Evolutionary conservation across 2,113 vertebrate genomes (phyloP).

Genomic region (Climacteris rufus): DNA sequence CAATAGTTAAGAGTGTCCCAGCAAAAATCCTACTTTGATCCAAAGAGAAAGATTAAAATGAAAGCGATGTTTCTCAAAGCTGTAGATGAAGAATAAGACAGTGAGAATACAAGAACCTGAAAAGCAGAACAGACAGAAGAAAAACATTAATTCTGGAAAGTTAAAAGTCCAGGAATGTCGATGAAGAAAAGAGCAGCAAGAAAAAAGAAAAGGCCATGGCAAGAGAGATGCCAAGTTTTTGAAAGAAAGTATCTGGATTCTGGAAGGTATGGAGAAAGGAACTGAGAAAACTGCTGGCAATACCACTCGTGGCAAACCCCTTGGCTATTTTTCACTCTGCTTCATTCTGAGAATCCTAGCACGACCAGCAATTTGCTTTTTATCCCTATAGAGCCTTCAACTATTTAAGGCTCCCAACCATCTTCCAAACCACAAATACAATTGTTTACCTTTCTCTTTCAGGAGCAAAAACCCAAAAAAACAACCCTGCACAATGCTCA

Average conservation of each 20-base stretch:
- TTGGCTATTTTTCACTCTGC: background rate
- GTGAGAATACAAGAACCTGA: background rate
- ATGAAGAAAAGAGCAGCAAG: background rate
- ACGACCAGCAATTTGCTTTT: background rate
- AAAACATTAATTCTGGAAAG: background rate
- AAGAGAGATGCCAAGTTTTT: background rate
- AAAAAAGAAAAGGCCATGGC: background rate
- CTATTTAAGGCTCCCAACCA: background rate
- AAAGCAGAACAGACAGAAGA: background rate
- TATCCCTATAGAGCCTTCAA: background rate
- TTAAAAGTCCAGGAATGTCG: background rate
- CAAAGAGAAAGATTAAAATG: background rate
- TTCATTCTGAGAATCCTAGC: background rate
- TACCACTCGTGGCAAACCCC: background rate
- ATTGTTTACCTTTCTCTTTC: background rate
- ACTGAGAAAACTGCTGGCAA: background rate
- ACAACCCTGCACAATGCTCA: background rate
- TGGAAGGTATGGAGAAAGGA: background rate
- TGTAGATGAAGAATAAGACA: background rate
- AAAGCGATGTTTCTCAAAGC: background rate
- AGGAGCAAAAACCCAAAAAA: background rate
- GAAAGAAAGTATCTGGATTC: background rate
- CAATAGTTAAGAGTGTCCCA: background rate
- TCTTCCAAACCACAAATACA: background rate
- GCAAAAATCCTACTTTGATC: background rate